Evolutionary conservation across 2,888 invertebrate species (phyloP), one percentile per base, ranked within the genome.

Genomic region (Eulithis testata): DNA sequence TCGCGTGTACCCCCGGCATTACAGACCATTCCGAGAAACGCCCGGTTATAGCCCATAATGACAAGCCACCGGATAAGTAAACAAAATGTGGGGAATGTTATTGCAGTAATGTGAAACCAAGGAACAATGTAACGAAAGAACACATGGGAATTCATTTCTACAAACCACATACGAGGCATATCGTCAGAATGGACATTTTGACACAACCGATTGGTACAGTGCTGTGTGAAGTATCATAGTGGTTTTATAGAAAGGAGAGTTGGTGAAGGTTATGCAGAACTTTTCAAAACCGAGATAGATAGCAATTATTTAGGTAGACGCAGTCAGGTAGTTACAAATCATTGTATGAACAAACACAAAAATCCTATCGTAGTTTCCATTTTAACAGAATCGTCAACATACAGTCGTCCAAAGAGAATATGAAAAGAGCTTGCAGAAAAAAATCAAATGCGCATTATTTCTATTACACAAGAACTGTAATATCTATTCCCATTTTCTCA

Each of bases 41-140:
- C 44, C 45, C 56, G 63, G 65, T 62, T 63, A 63, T 65, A 60
- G 56, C 61, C 45, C 52, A 37, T 59, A 62, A 65, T 62, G 36
- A 57, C 50, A 2, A 49, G 56, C 50, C 31, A 21, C 50, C 49
- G 49, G 49, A 36, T 50, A 60, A 45, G 59, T 11, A 40, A 61
- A 55, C 55, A 54, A 12, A 55, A 60, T 53, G 60, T 45, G 52
- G 31, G 36, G 40, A 21, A 44, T 52, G 51, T 52, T 52, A 43
- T 37, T 14, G 12, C 12, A 52, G 37, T 52, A 37, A 45, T 31
- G 47, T 37, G 12, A 47, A 49, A n/a, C 54, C 21, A 59, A 43
- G 43, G 47, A 44, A 60, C 60, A 60, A 47, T 47, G 60, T 54
- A 40, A 54, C 11, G 47, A 54, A 60, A 60, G 9, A 52, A 52